phyloP scores from a whole-genome alignment of 2,888 invertebrate species.

The Ormyrus rosae region DNA sequence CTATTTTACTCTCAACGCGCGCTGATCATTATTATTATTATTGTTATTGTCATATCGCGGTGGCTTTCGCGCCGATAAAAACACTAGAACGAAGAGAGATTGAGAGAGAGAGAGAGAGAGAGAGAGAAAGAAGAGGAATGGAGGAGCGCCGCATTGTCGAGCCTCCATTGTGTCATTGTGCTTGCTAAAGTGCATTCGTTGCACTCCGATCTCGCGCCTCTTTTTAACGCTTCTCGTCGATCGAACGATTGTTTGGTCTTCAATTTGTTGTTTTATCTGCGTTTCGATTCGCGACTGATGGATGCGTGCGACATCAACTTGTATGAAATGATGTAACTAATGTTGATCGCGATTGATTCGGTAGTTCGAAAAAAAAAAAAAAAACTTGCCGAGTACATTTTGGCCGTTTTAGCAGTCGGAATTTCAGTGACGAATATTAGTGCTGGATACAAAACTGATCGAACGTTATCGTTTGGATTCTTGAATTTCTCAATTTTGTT shows the following conservation, averaged over 20 bases:
- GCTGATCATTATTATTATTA: conserved; percentile 28
- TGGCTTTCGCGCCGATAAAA: conserved; percentile 33
- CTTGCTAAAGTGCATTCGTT: conserved; percentile 23
- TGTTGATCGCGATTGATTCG: too few species aligned
- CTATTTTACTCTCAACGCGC: background rate
- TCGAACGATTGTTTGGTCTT: conserved; percentile 10
- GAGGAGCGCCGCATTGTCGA: background rate
- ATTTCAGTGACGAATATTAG: too few species aligned
- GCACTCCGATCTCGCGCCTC: background rate
- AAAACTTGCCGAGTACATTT: too few species aligned
- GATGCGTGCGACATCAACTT: too few species aligned
- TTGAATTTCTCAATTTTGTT: too few species aligned
- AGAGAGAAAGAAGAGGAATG: too few species aligned
- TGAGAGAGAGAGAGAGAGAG: too few species aligned
- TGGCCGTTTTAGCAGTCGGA: too few species aligned
- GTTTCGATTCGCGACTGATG: background rate
- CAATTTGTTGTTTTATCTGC: conserved; percentile 26
- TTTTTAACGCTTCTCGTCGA: background rate
- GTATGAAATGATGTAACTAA: too few species aligned
- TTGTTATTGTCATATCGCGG: conserved; percentile 34
- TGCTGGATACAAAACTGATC: too few species aligned
- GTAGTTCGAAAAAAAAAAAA: too few species aligned
- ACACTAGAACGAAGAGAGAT: background rate
- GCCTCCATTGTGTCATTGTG: background rate
- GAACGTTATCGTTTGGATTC: too few species aligned